Percentiles rank a stretch among this genome's conserved stretches.
Evolutionary conservation across 2,888 invertebrate species (phyloP).

Genomic region (Atethmia centrago): DNA sequence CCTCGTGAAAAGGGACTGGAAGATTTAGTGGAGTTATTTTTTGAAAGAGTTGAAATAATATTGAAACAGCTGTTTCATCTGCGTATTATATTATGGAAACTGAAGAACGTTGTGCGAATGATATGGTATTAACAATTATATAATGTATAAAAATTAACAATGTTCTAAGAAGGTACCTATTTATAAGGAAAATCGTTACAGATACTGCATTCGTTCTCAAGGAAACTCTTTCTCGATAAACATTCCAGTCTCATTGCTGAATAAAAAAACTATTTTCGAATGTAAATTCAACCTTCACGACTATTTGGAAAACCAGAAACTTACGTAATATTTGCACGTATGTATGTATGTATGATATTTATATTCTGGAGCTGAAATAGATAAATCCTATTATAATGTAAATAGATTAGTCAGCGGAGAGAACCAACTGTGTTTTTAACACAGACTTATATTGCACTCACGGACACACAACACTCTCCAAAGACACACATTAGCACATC

Average conservation of each 20-base stretch:
- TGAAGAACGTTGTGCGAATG: neutral
- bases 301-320: slow-evolving; percentile 44
- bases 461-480: no score
- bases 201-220: neutral
- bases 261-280: slow-evolving; percentile 51
- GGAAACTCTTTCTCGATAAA: neutral
- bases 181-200: slow-evolving; percentile 2
- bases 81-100: neutral
- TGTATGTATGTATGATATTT: neutral
- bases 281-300: slow-evolving; percentile 49
- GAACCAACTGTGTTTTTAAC: neutral
- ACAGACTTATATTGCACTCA: no score
- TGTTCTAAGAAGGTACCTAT: no score
- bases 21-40: slow-evolving; percentile 4
- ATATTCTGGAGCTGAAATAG: slow-evolving; percentile 19
- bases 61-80: slow-evolving; percentile 37
- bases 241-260: slow-evolving; percentile 23
- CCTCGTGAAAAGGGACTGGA: slow-evolving; percentile 13
- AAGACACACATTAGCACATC: no score
- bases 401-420: neutral
- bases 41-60: slow-evolving; percentile 13
- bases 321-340: slow-evolving; percentile 7
- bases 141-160: no score
- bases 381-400: slow-evolving; percentile 35
- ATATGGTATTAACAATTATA: no score